Conservation (phyloP, 2,797 vertebrate species). For the Novumbra hubbsi region DNA sequence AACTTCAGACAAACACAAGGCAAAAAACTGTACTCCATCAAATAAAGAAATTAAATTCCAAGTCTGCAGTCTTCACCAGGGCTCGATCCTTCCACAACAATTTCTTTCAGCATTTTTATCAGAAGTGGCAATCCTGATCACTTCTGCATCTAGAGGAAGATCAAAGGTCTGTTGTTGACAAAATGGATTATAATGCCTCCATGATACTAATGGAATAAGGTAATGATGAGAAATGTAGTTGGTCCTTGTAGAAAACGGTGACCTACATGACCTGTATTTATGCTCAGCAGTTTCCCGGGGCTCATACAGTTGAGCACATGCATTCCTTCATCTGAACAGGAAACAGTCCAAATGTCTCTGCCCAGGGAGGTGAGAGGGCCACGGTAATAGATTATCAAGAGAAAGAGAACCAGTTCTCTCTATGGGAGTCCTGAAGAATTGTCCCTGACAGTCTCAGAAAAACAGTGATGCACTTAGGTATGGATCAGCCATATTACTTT, state of each 20-base stretch:
- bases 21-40: slow-evolving; percentile 2
- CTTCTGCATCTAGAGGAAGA: not conserved
- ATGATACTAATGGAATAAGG: not conserved
- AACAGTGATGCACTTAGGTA: not conserved
- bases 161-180: not conserved
- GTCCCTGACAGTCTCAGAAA: not conserved
- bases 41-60: not conserved
- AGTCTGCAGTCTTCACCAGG: not conserved
- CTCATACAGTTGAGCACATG: not conserved
- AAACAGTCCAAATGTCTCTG: not conserved
- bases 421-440: slow-evolving; percentile 5
- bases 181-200: not conserved
- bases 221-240: not conserved
- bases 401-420: not conserved
- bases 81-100: not conserved
- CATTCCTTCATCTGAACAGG: not conserved
- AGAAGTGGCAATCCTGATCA: not conserved
- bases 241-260: not conserved
- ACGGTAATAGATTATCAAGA: not conserved
- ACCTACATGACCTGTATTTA: not conserved
- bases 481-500: not conserved
- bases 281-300: not conserved
- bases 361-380: not conserved
- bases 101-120: not conserved
- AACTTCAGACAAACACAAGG: slow-evolving; percentile 4